Evolutionary conservation across 2,113 vertebrate species (phyloP).

Genomic region (Nesoenas mayeri): DNA sequence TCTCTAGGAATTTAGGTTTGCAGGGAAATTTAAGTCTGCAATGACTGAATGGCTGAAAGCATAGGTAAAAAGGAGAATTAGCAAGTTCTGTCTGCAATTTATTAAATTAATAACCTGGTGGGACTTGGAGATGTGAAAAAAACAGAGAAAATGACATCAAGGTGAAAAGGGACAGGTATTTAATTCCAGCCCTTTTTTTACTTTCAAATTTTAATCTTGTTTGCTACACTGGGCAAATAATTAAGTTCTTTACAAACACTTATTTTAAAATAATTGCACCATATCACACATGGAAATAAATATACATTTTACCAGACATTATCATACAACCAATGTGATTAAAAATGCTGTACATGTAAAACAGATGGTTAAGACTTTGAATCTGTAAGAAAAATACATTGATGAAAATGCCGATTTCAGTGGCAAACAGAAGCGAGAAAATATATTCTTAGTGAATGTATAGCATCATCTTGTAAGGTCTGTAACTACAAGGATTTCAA

Average conservation of each 20-base stretch:
- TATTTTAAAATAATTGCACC: conserved; percentile 55
- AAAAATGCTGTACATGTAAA: conserved; percentile 22
- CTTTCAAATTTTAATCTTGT: not conserved
- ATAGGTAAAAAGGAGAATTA: not conserved
- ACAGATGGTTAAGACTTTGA: not conserved
- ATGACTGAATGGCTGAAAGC: not conserved
- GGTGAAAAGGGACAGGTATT: not conserved
- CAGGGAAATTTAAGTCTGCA: not conserved
- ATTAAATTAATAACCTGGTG: not conserved
- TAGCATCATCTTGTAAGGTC: not conserved
- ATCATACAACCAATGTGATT: conserved; percentile 1
- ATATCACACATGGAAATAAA: conserved; percentile 61
- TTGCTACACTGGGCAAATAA: not conserved
- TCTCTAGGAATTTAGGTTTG: not conserved
- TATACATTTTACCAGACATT: conserved; percentile 24
- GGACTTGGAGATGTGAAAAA: not conserved
- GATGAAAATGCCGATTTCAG: not conserved
- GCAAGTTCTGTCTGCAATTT: not conserved
- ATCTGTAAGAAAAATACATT: not conserved
- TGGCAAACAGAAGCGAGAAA: not conserved
- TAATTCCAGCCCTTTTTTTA: not conserved
- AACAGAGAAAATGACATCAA: not conserved
- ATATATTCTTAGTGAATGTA: not conserved
- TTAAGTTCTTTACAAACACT: not conserved
- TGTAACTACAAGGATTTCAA: not conserved